Conservation (phyloP, 2,888 invertebrate species). For the Lasioglossum zephyrum region DNA sequence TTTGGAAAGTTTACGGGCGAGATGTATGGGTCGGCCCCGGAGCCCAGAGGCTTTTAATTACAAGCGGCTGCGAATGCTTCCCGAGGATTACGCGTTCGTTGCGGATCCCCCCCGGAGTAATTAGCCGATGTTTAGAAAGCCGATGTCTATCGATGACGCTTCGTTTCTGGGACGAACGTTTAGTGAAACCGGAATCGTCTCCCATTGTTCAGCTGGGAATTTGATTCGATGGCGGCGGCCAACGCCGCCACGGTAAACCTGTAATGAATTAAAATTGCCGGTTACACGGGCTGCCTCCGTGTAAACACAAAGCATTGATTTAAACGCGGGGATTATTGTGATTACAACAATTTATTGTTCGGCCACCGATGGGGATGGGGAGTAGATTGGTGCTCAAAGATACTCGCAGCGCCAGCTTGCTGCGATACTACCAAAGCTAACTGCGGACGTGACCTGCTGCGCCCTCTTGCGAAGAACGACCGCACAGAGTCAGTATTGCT, state of each 20-base stretch:
- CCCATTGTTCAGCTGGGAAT: slow-evolving; percentile 56
- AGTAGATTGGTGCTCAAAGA: neutral
- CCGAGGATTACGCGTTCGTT: slow-evolving; percentile 42
- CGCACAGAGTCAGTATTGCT: neutral
- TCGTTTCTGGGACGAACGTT: slow-evolving; percentile 20
- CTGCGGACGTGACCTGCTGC: fast-evolving
- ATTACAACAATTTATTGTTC: slow-evolving; percentile 81
- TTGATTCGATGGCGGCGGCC: slow-evolving; percentile 72
- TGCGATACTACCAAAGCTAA: neutral
- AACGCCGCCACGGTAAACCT: slow-evolving; percentile 57
- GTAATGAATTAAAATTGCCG: slow-evolving; percentile 78
- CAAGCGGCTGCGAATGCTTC: slow-evolving; percentile 39
- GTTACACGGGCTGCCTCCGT: slow-evolving; percentile 66
- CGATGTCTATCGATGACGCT: slow-evolving; percentile 43
- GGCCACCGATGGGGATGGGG: slow-evolving; percentile 37
- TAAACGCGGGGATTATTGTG: slow-evolving; percentile 80
- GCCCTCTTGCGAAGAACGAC: slow-evolving; percentile 12
- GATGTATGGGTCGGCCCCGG: slow-evolving; percentile 30
- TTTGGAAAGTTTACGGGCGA: slow-evolving; percentile 63
- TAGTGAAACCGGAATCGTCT: neutral
- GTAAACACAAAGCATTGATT: slow-evolving; percentile 76
- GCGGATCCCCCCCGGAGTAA: slow-evolving; percentile 35
- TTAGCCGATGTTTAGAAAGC: slow-evolving; percentile 59
- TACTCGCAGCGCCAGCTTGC: slow-evolving; percentile 63
- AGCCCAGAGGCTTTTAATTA: slow-evolving; percentile 60